Conservation (phyloP, 35 echinoderm and acorn worm species). For the Eucidaris tribuloides region DNA sequence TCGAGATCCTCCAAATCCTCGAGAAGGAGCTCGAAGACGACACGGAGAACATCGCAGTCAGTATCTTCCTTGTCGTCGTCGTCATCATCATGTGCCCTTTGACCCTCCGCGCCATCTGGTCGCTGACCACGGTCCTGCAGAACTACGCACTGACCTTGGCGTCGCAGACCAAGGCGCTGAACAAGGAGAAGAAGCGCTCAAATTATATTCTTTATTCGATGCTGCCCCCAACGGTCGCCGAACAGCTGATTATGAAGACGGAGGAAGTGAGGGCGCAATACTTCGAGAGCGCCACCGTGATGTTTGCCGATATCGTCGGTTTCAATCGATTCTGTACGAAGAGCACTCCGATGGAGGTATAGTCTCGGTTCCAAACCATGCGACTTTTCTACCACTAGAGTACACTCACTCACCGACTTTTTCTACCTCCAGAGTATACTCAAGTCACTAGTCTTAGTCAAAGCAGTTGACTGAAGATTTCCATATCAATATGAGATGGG, state of each 20-base stretch:
- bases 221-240: conserved; percentile 44
- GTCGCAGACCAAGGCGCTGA: conserved; percentile 54
- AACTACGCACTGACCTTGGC: conserved; percentile 66
- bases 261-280: conserved; percentile 23
- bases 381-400: too few relatives aligned
- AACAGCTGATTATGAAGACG: conserved; percentile 41
- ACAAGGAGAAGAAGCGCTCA: conserved; percentile 59
- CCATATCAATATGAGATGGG: too few relatives aligned
- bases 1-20: conserved; percentile 41
- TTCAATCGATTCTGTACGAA: conserved; percentile 44
- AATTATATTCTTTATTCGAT: conserved; percentile 59
- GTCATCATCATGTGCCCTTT: conserved; percentile 62
- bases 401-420: too few relatives aligned
- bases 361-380: too few relatives aligned
- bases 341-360: conserved; percentile 51
- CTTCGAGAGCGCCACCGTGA: conserved; percentile 37
- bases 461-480: too few relatives aligned
- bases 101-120: conserved; percentile 58
- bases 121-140: conserved; percentile 68
- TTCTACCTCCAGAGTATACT: too few relatives aligned
- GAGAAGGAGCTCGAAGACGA: conserved; percentile 57
- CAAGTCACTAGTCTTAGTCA: too few relatives aligned
- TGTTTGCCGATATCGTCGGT: conserved; percentile 66
- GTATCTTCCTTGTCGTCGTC: conserved; percentile 55
- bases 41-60: conserved; percentile 63